These are phyloP conservation scores for Gymnothorax reevesii DNA, from an alignment of 2,797 vertebrate genomes.

Conservation along the genomic window DNA sequence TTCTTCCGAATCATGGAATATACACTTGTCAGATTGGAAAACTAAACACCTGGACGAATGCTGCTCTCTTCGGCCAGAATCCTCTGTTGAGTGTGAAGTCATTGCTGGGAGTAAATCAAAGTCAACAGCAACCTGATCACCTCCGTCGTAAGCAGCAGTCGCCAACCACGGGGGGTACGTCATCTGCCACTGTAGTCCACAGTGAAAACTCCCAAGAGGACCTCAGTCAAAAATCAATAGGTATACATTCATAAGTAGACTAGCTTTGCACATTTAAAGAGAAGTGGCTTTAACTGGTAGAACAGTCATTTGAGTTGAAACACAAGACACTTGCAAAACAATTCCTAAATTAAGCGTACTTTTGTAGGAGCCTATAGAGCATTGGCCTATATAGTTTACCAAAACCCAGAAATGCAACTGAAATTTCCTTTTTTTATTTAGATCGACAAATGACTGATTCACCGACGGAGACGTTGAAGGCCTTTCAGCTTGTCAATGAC, in stretches of 20 bases:
- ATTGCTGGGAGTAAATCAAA: constrained; percentile 85
- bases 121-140: constrained; percentile 68
- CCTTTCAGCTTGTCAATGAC: constrained; percentile 91
- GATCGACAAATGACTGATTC: constrained; percentile 87
- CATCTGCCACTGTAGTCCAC: constrained; percentile 77
- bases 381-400: neutral
- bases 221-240: constrained; percentile 88
- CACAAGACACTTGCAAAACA: neutral
- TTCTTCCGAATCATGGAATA: constrained; percentile 94
- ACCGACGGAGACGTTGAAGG: constrained; percentile 80
- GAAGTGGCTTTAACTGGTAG: neutral
- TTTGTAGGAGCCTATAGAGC: neutral
- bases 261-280: neutral
- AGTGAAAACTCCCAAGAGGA: constrained; percentile 82
- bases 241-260: constrained; percentile 61
- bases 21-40: constrained; percentile 98
- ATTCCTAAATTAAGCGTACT: neutral
- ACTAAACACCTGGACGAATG: constrained; percentile 96
- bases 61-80: constrained; percentile 91
- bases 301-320: neutral
- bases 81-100: constrained; percentile 93
- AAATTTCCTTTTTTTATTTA: constrained; percentile 47
- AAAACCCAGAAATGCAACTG: neutral
- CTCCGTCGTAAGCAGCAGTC: constrained; percentile 64
- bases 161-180: constrained; percentile 67